Evolutionary conservation across 2,888 invertebrate genomes (phyloP), one percentile per base, ranked within the genome.

Genomic region (Polylopha cassiicola): DNA sequence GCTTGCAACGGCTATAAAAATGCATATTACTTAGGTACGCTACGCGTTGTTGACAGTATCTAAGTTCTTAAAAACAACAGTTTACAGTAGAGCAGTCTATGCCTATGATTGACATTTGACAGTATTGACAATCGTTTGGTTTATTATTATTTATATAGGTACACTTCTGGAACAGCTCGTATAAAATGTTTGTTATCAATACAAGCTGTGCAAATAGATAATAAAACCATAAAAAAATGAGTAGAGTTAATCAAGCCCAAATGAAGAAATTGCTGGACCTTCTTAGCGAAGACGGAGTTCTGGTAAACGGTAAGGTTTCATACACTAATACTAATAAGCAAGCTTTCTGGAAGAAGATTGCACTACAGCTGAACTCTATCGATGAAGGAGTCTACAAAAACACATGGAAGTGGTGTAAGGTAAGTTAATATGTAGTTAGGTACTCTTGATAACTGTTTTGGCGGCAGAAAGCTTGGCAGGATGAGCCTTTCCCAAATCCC

Each of bases 361-460:
- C 69, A 5, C 17, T 43, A 4, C 53, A 66, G 30, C 46, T 68
- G 4, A 68, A 68, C 37, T 48, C 55, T 2, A 52, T 68, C 1
- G 53, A 61, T 7, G 64, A 60, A 7, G 68, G 68, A 20, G 64
- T 50, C 16, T 55, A 58, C 47, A 68, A 68, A 45, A 68, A 61
- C 30, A 55, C 60, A 26, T 65, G 58, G 54, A 65, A 68, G 38
- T 68, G 68, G 68, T 64, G 65, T 44, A 68, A 68, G 53, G 68
- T 67, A 41, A 37, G 52, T 11, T 13, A 13, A 2, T 16, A n/a
- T n/a, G 13, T 3, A 13, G 5, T 20, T 24, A 17, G 15, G 4
- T 11, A 7, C 11, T 5, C 6, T 15, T 14, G 8, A 32, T n/a
- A n/a, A n/a, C n/a, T n/a, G n/a, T n/a, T n/a, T n/a, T n/a, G n/a